A percentile compares a stretch with the other conserved stretches of the same genome.
Evolutionary conservation across 1,140 invertebrate species (phyloP).

Genomic region (Macrocentrus cingulum): DNA sequence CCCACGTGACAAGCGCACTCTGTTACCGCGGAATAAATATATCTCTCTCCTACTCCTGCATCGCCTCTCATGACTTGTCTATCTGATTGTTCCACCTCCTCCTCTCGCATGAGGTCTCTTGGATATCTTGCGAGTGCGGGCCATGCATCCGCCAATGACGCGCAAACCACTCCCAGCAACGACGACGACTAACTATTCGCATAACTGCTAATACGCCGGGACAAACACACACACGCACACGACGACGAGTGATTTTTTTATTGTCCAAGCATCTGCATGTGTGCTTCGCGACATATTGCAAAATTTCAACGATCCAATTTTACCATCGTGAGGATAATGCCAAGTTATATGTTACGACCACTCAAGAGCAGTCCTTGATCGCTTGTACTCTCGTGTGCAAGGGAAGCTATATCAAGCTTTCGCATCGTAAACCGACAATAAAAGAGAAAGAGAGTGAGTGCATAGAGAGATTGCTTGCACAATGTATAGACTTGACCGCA

Average conservation of each 20-base stretch:
- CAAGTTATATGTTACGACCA: too few species aligned
- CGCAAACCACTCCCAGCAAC: constrained; percentile 14
- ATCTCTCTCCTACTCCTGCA: not conserved
- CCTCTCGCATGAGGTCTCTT: not conserved
- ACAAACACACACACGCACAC: not conserved
- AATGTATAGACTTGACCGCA: too few species aligned
- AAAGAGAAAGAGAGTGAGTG: too few species aligned
- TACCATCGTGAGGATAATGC: not conserved
- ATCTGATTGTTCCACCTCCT: not conserved
- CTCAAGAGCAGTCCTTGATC: too few species aligned
- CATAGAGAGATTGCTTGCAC: too few species aligned
- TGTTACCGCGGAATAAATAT: constrained; percentile 14
- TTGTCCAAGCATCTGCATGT: too few species aligned
- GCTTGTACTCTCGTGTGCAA: too few species aligned
- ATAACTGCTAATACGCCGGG: not conserved
- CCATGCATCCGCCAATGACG: constrained; percentile 2
- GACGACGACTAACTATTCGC: constrained; percentile 10
- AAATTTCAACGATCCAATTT: not conserved
- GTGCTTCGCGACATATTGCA: not conserved
- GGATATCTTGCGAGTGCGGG: not conserved
- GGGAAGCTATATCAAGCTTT: too few species aligned
- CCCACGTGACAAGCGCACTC: constrained; percentile 33
- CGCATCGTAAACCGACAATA: too few species aligned
- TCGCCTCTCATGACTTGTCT: too few species aligned
- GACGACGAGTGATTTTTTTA: too few species aligned